Evolutionary conservation across 2,888 invertebrate species (phyloP).

Genomic region (Aleiodes alternator): DNA sequence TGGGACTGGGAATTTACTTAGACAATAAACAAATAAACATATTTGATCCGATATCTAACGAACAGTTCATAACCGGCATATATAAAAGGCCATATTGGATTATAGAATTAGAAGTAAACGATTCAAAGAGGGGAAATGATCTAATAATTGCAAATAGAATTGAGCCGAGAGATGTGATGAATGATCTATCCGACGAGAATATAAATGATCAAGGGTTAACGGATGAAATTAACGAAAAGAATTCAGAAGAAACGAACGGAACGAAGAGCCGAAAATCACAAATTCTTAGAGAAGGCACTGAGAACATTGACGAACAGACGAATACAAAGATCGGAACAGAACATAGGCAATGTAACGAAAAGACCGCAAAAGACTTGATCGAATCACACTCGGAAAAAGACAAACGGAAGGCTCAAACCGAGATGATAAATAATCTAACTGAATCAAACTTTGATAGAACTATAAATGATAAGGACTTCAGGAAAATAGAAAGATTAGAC

Average conservation of each 20-base stretch:
- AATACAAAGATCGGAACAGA: slow-evolving; percentile 8
- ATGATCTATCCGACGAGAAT: slow-evolving; percentile 18
- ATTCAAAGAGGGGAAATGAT: slow-evolving; percentile 16
- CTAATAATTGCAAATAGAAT: neutral
- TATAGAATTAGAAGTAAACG: slow-evolving; percentile 44
- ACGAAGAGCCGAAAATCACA: neutral
- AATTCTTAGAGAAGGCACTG: neutral
- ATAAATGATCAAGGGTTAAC: slow-evolving; percentile 19
- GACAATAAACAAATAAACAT: slow-evolving; percentile 45
- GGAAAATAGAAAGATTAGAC: slow-evolving; percentile 17
- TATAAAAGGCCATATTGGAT: slow-evolving; percentile 48
- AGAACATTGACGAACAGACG: neutral
- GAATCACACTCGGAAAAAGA: neutral
- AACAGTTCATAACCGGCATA: slow-evolving; percentile 40
- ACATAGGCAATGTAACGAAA: slow-evolving; percentile 37
- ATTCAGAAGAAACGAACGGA: slow-evolving; percentile 32
- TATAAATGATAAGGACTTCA: neutral
- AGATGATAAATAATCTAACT: slow-evolving; percentile 11
- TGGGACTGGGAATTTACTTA: slow-evolving; percentile 51
- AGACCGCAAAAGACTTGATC: slow-evolving; percentile 26
- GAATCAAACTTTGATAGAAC: too few species aligned
- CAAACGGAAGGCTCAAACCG: too few species aligned
- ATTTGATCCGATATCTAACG: slow-evolving; percentile 43
- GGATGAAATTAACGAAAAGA: slow-evolving; percentile 4
- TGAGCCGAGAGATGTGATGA: too few species aligned